Evolutionary conservation across 2,113 vertebrate genomes (phyloP).

Genomic region (Macrotis lagotis): DNA sequence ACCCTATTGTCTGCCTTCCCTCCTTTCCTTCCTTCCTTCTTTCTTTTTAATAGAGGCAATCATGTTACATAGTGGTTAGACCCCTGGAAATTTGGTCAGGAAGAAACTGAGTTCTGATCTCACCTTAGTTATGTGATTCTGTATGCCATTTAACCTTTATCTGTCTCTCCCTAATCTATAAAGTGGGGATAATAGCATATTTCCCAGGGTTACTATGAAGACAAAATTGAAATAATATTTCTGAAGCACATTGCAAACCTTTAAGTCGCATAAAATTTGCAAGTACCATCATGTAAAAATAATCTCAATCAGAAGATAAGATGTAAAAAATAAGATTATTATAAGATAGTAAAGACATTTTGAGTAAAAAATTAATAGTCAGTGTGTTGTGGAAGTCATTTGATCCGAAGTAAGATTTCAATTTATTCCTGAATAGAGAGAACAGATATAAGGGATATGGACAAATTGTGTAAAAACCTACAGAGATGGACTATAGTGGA

Average conservation of each 20-base stretch:
- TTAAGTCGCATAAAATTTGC: background rate
- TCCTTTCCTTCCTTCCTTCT: too few relatives aligned
- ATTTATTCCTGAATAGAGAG: too few relatives aligned
- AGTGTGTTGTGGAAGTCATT: too few relatives aligned
- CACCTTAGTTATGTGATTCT: background rate
- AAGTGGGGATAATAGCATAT: background rate
- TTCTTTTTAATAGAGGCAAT: too few relatives aligned
- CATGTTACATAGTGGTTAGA: too few relatives aligned
- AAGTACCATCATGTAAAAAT: background rate
- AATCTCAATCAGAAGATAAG: background rate
- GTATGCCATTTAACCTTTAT: background rate
- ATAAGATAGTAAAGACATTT: too few relatives aligned
- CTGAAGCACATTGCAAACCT: background rate
- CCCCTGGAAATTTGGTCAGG: too few relatives aligned
- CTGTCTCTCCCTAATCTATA: background rate
- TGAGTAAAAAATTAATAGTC: too few relatives aligned
- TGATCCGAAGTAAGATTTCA: too few relatives aligned
- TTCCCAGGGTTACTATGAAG: background rate
- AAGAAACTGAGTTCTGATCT: background rate
- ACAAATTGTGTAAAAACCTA: background rate
- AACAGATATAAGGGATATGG: background rate
- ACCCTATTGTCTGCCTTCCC: too few relatives aligned
- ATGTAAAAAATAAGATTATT: background rate
- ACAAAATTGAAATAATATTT: background rate
- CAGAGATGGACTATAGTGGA: background rate